Conservation (phyloP, 2,113 vertebrate genomes). For the Erythrolamprus reginae region DNA sequence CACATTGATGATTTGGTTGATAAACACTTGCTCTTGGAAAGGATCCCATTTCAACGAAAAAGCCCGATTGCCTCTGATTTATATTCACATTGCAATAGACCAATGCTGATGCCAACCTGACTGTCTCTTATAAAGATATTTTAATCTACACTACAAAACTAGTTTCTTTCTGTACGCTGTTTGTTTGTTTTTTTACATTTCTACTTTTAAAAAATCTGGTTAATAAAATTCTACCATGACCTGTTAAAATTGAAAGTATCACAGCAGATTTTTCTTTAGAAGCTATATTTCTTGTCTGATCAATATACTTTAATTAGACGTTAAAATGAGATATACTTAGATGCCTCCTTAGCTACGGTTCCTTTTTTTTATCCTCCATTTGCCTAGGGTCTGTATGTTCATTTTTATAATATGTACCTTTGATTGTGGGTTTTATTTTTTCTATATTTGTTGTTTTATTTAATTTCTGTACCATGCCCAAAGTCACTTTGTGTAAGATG, state of each 20-base stretch:
- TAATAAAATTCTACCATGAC: slow-evolving; percentile 28
- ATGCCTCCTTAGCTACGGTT: background rate
- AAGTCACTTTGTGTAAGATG: background rate
- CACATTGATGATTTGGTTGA: slow-evolving; percentile 25
- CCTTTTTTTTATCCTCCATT: background rate
- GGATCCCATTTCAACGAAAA: slow-evolving; percentile 38
- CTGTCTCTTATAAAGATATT: slow-evolving; percentile 40
- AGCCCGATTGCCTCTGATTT: slow-evolving; percentile 57
- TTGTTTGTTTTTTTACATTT: background rate
- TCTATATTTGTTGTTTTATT: background rate
- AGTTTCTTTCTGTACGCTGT: background rate
- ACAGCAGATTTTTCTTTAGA: background rate
- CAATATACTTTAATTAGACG: slow-evolving; percentile 7
- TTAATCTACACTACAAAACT: slow-evolving; percentile 43
- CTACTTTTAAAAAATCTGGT: background rate
- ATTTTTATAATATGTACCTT: background rate
- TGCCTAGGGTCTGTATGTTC: background rate
- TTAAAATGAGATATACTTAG: background rate
- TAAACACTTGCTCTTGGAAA: slow-evolving; percentile 40
- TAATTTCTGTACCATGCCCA: background rate
- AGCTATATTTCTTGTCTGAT: background rate
- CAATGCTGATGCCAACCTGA: slow-evolving; percentile 44
- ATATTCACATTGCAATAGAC: slow-evolving; percentile 47
- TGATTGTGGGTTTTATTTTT: background rate
- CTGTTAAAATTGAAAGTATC: slow-evolving; percentile 24